Evolutionary conservation across 2,797 vertebrate genomes (phyloP), one percentile per base, ranked within the genome.

Genomic region (Lateolabrax maculatus): DNA sequence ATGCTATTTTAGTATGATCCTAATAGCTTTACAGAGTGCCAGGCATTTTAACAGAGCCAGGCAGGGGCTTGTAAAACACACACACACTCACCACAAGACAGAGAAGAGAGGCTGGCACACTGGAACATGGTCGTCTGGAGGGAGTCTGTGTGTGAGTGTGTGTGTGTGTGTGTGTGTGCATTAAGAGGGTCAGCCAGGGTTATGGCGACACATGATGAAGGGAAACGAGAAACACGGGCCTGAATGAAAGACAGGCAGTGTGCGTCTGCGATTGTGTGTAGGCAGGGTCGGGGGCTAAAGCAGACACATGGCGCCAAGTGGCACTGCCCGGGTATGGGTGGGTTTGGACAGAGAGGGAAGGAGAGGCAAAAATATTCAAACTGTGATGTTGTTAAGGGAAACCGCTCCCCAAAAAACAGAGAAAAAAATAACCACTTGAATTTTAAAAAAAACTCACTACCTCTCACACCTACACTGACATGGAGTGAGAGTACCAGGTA

Each of bases 1-100:
- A 88, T 87, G 84, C 89, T 93, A 87, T 89, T 93, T 93, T 88
- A 91, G 84, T 86, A 77, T 61, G 78, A 90, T 80, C 83, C 92
- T 90, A 92, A 93, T 92, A 87, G 84, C 91, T 93, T 93, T 91
- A 91, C 87, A 92, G 88, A 90, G 90, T 85, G 90, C 89, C 90
- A 89, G 84, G 87, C 89, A 83, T 91, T 93, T 91, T 92, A 91
- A 93, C 89, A 90, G 89, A 92, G 92, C 91, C 89, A 90, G 67
- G 67, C 61, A 84, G 80, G 90, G 77, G 85, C 89, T 92, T 91
- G 90, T 92, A 90, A 93, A 90, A 90, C 89, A 90, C 88, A 90
- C 79, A 87, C 88, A 87, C 81, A 81, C 77, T 83, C 79, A 80
- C 90, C 90, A 93, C 90, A 91, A 90, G 87, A 90, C 90, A 90